These are phyloP conservation scores for Sarcophaga rosellei DNA, from an alignment of 2,888 invertebrate species.

Conservation along the genomic window DNA sequence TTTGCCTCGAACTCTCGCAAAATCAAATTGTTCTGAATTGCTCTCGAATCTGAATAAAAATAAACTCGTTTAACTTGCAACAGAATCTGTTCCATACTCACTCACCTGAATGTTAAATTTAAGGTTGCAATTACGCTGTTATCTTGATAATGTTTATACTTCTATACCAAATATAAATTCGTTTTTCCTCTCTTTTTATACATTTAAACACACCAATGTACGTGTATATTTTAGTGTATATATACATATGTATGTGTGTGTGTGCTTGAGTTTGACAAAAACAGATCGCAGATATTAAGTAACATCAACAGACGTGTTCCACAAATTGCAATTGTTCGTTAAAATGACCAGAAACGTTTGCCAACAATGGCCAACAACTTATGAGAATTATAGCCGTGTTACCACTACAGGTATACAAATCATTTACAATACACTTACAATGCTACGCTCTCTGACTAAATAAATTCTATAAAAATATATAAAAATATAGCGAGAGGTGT, in stretches of 20 bases:
- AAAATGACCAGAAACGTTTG: conserved; percentile 59
- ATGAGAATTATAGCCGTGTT: conserved; percentile 36
- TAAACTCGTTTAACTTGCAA: no score
- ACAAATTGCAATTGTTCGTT: conserved; percentile 66
- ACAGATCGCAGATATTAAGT: conserved; percentile 61
- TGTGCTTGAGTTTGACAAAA: conserved; percentile 16
- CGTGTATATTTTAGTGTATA: not conserved
- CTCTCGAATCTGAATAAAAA: no score
- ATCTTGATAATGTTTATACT: no score
- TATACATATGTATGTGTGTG: not conserved
- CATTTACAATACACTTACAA: conserved; percentile 12
- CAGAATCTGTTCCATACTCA: no score
- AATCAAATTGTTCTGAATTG: no score
- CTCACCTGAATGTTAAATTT: no score
- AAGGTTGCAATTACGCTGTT: no score
- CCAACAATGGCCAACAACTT: conserved; percentile 35
- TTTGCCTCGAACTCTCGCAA: no score
- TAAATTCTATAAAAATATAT: not conserved
- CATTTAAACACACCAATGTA: not conserved
- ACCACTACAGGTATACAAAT: conserved; percentile 36
- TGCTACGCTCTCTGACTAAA: not conserved
- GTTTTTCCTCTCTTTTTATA: no score
- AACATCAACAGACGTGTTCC: conserved; percentile 63
- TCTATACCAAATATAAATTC: no score
- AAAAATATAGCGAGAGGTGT: not conserved